These are phyloP conservation scores for Callorhinus ursinus DNA, from an alignment of 2,113 vertebrate species.

Conservation along the genomic window DNA sequence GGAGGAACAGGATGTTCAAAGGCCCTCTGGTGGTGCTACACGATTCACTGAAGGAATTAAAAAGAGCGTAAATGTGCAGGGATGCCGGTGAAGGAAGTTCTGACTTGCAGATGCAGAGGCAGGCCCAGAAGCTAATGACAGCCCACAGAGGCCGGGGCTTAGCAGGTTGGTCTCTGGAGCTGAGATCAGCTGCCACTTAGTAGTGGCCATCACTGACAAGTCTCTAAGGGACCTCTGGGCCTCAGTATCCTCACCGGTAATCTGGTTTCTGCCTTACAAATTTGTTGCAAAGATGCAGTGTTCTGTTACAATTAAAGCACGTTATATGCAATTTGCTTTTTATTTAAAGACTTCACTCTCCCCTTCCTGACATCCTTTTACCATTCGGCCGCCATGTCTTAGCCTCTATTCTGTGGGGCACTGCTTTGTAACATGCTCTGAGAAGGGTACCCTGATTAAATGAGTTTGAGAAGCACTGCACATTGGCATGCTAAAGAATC, in stretches of 20 bases:
- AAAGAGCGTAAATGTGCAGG: background rate
- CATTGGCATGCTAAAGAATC: background rate
- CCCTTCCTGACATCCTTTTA: background rate
- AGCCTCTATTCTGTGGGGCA: background rate
- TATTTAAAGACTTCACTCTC: background rate
- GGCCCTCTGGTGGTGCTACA: background rate
- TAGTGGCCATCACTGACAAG: fast-evolving
- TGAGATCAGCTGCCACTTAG: background rate
- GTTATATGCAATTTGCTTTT: background rate
- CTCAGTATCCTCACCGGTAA: background rate
- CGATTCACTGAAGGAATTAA: background rate
- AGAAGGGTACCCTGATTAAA: background rate
- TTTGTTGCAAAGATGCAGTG: no score
- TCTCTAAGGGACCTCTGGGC: background rate
- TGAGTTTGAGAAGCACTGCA: background rate
- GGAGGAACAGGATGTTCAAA: background rate
- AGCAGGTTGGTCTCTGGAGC: no score
- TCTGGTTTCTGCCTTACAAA: background rate
- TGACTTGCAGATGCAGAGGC: background rate
- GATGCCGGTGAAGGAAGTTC: background rate
- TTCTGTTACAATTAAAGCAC: fast-evolving
- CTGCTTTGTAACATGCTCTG: fast-evolving
- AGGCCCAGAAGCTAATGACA: no score
- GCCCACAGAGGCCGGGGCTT: background rate
- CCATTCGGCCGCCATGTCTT: background rate